Percentiles rank a stretch among this genome's conserved stretches.
These are phyloP conservation scores for Ariolimax columbianus DNA, from an alignment of 2,888 invertebrate species.

Conservation along the genomic window DNA sequence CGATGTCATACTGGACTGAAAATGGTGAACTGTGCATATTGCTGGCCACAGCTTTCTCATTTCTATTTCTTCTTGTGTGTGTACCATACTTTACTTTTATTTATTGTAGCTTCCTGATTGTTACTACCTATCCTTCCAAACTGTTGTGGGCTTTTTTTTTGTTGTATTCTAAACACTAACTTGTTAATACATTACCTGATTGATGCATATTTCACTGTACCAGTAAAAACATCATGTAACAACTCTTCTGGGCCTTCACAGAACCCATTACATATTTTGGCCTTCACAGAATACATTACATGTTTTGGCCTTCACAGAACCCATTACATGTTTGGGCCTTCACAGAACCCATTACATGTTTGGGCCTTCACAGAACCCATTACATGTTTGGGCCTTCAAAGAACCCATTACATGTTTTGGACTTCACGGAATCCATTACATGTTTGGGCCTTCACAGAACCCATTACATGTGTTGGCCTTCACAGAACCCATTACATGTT, in stretches of 20 bases:
- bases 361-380: not conserved
- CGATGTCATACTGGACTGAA: no score
- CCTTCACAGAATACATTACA: not conserved
- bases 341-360: not conserved
- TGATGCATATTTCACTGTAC: not conserved
- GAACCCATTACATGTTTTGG: not conserved
- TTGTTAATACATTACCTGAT: not conserved
- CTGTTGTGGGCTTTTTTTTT: slow-evolving; percentile 8
- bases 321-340: not conserved
- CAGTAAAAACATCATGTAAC: not conserved
- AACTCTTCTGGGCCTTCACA: not conserved
- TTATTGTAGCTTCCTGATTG: not conserved
- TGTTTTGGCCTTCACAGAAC: not conserved
- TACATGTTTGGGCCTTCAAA: no score
- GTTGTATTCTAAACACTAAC: slow-evolving; percentile 8
- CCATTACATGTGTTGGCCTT: no score
- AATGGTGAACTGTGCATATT: no score
- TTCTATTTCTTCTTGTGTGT: not conserved
- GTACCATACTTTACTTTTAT: not conserved
- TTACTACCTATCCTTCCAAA: not conserved
- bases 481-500: no score
- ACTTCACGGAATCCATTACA: no score
- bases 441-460: no score
- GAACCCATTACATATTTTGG: not conserved
- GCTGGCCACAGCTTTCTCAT: no score